These are phyloP conservation scores for Myotis davidii DNA, from an alignment of 2,113 vertebrate species.

Conservation along the genomic window DNA sequence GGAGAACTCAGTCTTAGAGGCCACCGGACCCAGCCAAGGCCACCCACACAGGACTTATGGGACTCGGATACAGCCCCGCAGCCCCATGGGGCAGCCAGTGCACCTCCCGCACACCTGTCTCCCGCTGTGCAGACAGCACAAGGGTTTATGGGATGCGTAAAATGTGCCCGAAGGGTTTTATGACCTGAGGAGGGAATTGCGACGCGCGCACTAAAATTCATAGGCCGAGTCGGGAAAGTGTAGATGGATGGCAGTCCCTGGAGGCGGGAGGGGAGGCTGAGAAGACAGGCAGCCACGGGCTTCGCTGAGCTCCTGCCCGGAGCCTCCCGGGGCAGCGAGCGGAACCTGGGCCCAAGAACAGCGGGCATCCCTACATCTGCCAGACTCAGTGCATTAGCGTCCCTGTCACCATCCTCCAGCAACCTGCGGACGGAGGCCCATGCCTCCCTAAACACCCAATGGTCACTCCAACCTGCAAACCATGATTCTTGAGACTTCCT, in stretches of 20 bases:
- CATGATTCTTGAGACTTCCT: neutral
- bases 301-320: neutral
- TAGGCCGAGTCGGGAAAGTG: neutral
- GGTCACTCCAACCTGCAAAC: neutral
- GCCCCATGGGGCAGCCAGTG: neutral
- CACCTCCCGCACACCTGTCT: neutral
- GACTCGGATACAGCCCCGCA: neutral
- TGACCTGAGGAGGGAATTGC: neutral
- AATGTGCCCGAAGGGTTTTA: slow-evolving; percentile 15
- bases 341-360: neutral
- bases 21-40: neutral
- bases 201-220: neutral
- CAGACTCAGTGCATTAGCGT: neutral
- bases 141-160: neutral
- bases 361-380: neutral
- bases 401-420: neutral
- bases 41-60: neutral
- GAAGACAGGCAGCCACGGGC: neutral
- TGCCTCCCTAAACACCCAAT: neutral
- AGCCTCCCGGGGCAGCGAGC: neutral
- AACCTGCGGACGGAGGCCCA: neutral
- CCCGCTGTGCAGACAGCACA: neutral
- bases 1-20: neutral
- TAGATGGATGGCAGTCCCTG: accelerated
- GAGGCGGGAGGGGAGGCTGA: neutral